Evolutionary conservation across 2,113 vertebrate species (phyloP).

Genomic region (Myrmophylax atrothorax): DNA sequence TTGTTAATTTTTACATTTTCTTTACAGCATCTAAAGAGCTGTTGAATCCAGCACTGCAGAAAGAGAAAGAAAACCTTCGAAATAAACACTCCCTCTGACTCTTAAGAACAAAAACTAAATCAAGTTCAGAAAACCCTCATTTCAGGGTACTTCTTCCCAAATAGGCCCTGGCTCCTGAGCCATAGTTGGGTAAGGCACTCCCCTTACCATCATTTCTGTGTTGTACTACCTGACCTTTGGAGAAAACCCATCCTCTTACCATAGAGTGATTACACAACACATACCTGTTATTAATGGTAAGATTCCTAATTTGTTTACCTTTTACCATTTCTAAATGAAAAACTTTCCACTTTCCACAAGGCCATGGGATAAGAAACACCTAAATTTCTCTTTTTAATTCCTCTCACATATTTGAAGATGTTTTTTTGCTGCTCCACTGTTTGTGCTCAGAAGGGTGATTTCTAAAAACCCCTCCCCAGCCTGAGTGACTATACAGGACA

Average conservation of each 20-base stretch:
- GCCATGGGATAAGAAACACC: background rate
- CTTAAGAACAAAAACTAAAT: background rate
- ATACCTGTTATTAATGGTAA: background rate
- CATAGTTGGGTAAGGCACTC: background rate
- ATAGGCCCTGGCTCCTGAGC: background rate
- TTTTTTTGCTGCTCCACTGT: background rate
- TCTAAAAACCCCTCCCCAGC: background rate
- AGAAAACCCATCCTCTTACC: background rate
- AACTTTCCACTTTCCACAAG: background rate
- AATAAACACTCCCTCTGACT: background rate
- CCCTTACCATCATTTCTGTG: background rate
- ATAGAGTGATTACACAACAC: background rate
- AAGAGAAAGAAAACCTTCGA: background rate
- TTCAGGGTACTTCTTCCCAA: background rate
- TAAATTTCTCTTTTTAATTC: background rate
- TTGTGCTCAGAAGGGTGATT: background rate
- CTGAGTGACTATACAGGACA: background rate
- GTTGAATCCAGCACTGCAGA: background rate
- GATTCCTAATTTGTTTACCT: background rate
- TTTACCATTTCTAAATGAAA: background rate
- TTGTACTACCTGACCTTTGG: background rate
- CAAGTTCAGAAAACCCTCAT: background rate
- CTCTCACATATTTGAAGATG: background rate
- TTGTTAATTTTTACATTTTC: background rate
- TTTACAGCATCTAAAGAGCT: background rate